A percentile compares a stretch with the other conserved stretches of the same genome.
Conservation (phyloP, 2,888 invertebrate species). For the Seira musarum region DNA sequence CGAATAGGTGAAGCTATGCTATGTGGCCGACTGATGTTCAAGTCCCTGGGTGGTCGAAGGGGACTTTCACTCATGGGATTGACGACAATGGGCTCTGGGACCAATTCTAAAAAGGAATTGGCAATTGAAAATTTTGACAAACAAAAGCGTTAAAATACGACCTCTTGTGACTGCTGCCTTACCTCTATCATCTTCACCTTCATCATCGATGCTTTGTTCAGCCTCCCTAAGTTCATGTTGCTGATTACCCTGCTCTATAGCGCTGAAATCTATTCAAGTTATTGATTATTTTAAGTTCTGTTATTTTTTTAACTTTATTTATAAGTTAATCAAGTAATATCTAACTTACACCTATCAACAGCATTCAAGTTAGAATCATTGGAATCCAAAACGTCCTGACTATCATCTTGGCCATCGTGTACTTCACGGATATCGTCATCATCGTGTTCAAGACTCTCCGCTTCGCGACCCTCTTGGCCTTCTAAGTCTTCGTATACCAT, state of each 20-base stretch:
- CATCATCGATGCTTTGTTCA: constrained; percentile 66
- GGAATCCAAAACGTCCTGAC: constrained; percentile 76
- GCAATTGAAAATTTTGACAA: too few relatives aligned
- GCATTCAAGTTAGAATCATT: constrained; percentile 63
- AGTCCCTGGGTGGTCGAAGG: constrained; percentile 37
- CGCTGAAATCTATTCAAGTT: constrained; percentile 35
- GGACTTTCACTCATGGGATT: constrained; percentile 41
- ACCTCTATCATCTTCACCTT: constrained; percentile 63
- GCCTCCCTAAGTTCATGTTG: constrained; percentile 49
- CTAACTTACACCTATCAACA: constrained; percentile 35
- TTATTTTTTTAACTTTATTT: too few relatives aligned
- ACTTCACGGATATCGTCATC: constrained; percentile 72
- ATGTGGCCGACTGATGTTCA: constrained; percentile 23
- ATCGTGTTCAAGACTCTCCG: constrained; percentile 61
- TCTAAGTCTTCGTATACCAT: constrained; percentile 71
- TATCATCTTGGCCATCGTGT: constrained; percentile 73
- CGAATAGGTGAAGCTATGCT: constrained; percentile 20
- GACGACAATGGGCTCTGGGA: constrained; percentile 37
- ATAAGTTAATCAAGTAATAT: too few relatives aligned
- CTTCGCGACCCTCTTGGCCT: constrained; percentile 56
- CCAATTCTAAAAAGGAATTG: constrained; percentile 36
- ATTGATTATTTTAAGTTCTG: too few relatives aligned
- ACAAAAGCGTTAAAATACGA: too few relatives aligned
- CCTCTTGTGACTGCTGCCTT: too few relatives aligned
- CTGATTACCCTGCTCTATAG: constrained; percentile 36